These are phyloP conservation scores for Anticlea derivata DNA, from an alignment of 2,888 invertebrate species.

Conservation along the genomic window DNA sequence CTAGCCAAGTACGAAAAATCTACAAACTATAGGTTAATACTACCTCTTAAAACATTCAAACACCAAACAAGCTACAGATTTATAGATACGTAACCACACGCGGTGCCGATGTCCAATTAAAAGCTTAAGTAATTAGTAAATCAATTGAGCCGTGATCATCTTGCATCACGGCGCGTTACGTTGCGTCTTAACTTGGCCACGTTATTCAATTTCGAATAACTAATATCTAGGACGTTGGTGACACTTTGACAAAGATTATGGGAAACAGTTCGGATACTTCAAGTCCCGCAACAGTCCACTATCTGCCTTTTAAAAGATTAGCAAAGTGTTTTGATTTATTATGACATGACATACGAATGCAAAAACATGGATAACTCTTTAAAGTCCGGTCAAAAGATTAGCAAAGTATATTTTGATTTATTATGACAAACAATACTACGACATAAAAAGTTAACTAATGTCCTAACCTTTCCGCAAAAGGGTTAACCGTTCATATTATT, in stretches of 20 bases:
- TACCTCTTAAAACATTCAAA: constrained; percentile 6
- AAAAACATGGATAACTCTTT: too few relatives aligned
- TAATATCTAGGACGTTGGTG: constrained; percentile 39
- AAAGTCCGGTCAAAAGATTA: too few relatives aligned
- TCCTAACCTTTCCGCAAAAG: too few relatives aligned
- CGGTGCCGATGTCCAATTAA: constrained; percentile 20
- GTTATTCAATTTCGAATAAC: constrained; percentile 47
- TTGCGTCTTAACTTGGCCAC: constrained; percentile 22
- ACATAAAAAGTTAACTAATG: too few relatives aligned
- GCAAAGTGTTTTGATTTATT: too few relatives aligned
- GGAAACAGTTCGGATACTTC: background rate
- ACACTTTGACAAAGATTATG: constrained; percentile 26
- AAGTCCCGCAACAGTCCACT: background rate
- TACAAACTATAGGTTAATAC: too few relatives aligned
- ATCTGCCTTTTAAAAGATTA: too few relatives aligned
- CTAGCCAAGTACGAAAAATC: too few relatives aligned
- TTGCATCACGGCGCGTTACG: constrained; percentile 16
- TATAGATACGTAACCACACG: constrained; percentile 18
- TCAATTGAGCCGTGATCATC: constrained; percentile 24
- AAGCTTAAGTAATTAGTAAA: constrained; percentile 26
- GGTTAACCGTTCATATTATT: too few relatives aligned
- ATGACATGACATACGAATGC: too few relatives aligned
- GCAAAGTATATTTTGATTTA: too few relatives aligned
- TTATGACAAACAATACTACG: too few relatives aligned
- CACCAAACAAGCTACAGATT: constrained; percentile 9